Base-by-base conservation (phyloP, 2,888 invertebrate species). In the Drosophila sordidapex region DNA sequence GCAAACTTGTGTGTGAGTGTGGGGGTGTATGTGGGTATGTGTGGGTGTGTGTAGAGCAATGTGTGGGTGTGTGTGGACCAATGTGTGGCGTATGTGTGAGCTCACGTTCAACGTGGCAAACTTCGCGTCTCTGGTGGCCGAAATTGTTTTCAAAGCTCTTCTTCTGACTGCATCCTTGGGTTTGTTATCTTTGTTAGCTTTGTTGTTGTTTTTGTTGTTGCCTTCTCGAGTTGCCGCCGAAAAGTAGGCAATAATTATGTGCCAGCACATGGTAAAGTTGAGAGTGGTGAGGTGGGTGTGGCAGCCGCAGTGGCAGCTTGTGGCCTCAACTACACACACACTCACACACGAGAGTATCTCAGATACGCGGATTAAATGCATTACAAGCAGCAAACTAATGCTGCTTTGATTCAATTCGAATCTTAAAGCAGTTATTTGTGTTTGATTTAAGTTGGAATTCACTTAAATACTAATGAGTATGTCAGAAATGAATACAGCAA, bases 181-280 rank as follows among this genome's bases (percentile, higher is more conserved):
- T 46, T 25, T 63, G 62, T 61, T 64, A 48, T 52, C 62, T 49
- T 48, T 60, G 46, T 15, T 21, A 15, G 21, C 21, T 46, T 15
- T 21, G 21, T 21, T 43, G 46, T 13, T 29, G 21, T 21, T 21
- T 5, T 62, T 52, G 18, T 38, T 18, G n/a, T 43, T 25, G 25
- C 27, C 53, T 27, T 29, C 53, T 57, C 31, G 29, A 49, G 59
- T 59, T 74, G 57, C 70, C 74, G 51, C 66, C 70, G 60, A 76
- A 73, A 83, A 73, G 82, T 79, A 76, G 85, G 85, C 85, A 72
- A 85, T 85, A 85, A 85, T 85, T 84, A 85, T 89, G 89, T 87
- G 85, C 70, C 31, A 54, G 53, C 68, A 65, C 54, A 36, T 5
- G 25, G 35, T 11, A 36, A 36, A 56, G n/a, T 38, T 38, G 38